Evolutionary conservation across 2,797 vertebrate species (phyloP), one percentile per base, ranked within the genome.

Genomic region (Esox masquinongy): DNA sequence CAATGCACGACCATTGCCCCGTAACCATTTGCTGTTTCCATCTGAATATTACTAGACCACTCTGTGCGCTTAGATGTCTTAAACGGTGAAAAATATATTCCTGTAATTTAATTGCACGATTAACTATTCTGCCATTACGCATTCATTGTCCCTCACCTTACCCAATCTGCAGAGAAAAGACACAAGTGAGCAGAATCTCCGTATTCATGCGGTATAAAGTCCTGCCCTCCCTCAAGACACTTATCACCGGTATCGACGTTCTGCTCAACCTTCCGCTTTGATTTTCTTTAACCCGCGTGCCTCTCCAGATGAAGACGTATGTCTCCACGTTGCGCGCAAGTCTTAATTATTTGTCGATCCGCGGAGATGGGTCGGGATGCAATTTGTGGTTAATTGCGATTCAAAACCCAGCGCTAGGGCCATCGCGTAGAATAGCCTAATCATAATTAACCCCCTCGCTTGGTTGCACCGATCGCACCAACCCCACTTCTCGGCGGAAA

Each of bases 311-410:
- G 73, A 77, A 82, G 79, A 84, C 72, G 19, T 78, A 75, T 73
- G 77, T 75, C 70, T 64, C 64, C 49, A 70, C 56, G 59, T 73
- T 74, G 66, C 72, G 81, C 73, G 75, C 77, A 74, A 47, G 68
- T 78, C 84, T 92, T 91, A 90, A 93, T 91, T 89, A 90, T 84
- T 84, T 88, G 88, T 88, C 88, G 86, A 86, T 88, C 80, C 83
- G 77, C 76, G 77, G 87, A 88, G 89, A 89, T 89, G 88, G 89
- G 89, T 85, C 78, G 75, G 80, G 85, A 90, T 88, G 87, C 88
- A 89, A 89, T 92, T 87, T 92, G 90, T 89, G 91, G 80, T 92
- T 92, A 91, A 94, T 93, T 93, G 91, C 85, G 79, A 89, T 88
- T 87, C 89, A 91, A 92, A 89, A 82, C 69, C 82, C 11, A 67